Conservation (phyloP, 2,113 vertebrate genomes). For the Mastomys natalensis region DNA sequence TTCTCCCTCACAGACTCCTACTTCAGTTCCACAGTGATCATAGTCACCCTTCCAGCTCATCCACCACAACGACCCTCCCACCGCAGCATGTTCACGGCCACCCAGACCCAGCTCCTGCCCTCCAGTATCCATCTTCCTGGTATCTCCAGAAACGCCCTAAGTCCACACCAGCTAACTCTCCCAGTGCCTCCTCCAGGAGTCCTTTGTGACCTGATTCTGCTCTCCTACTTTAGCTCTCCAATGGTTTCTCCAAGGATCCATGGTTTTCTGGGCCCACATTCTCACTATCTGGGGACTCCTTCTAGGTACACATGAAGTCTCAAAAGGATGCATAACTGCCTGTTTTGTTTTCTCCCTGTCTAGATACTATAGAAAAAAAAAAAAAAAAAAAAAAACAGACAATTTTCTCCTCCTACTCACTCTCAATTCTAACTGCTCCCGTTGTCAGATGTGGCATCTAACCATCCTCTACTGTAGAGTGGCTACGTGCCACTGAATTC, state of each 20-base stretch:
- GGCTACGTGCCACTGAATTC: background rate
- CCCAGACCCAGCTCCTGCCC: background rate
- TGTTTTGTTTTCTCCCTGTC: background rate
- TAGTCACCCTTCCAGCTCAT: background rate
- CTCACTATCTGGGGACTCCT: background rate
- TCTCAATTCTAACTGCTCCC: constrained; percentile 5
- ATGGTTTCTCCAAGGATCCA: background rate
- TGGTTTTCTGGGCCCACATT: background rate
- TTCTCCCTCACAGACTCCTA: background rate
- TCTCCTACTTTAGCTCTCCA: background rate
- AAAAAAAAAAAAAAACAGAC: background rate
- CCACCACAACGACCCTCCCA: background rate
- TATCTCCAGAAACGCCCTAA: background rate
- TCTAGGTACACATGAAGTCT: background rate
- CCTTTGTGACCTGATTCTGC: background rate
- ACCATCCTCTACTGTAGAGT: background rate
- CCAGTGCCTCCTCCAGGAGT: background rate
- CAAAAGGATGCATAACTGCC: background rate
- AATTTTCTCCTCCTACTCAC: background rate
- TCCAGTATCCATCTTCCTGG: background rate
- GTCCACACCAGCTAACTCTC: background rate
- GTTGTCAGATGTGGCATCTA: background rate
- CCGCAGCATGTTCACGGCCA: background rate
- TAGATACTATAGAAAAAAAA: background rate
- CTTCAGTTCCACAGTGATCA: background rate